Conservation (phyloP, 2,888 invertebrate genomes). For the Ischnus inquisitorius region DNA sequence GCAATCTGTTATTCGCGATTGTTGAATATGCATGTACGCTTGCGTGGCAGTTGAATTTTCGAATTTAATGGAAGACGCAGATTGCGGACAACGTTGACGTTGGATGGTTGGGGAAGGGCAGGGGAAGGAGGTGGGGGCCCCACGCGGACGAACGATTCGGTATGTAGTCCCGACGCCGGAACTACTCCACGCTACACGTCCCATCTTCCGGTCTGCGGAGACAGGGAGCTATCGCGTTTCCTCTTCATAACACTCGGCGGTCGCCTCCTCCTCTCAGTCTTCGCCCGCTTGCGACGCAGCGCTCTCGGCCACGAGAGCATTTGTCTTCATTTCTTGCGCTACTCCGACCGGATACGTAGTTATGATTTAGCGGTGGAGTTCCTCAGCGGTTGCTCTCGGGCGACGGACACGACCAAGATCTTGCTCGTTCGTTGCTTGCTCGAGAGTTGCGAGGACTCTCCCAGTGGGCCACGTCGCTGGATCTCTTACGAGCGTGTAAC, state of each 20-base stretch:
- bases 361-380: slow-evolving; percentile 80
- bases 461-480: slow-evolving; percentile 29
- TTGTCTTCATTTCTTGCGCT: slow-evolving; percentile 83
- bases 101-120: slow-evolving; percentile 17
- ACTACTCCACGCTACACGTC: slow-evolving; percentile 63
- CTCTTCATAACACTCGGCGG: slow-evolving; percentile 80
- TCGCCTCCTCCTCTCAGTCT: slow-evolving; percentile 28
- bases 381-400: slow-evolving; percentile 62
- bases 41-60: background rate
- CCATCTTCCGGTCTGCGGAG: slow-evolving; percentile 68
- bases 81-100: background rate
- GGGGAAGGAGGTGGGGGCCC: slow-evolving; percentile 8
- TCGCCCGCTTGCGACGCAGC: slow-evolving; percentile 32
- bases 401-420: slow-evolving; percentile 58
- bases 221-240: slow-evolving; percentile 81
- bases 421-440: slow-evolving; percentile 60
- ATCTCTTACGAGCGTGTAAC: slow-evolving; percentile 36
- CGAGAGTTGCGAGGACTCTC: slow-evolving; percentile 48
- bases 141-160: slow-evolving; percentile 58
- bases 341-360: slow-evolving; percentile 78
- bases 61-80: slow-evolving; percentile 7
- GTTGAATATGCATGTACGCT: background rate
- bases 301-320: slow-evolving; percentile 72
- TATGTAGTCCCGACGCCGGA: slow-evolving; percentile 51
- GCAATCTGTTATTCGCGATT: too few species aligned